Evolutionary conservation across 2,888 invertebrate genomes (phyloP).

Genomic region (Byasa hedistus): DNA sequence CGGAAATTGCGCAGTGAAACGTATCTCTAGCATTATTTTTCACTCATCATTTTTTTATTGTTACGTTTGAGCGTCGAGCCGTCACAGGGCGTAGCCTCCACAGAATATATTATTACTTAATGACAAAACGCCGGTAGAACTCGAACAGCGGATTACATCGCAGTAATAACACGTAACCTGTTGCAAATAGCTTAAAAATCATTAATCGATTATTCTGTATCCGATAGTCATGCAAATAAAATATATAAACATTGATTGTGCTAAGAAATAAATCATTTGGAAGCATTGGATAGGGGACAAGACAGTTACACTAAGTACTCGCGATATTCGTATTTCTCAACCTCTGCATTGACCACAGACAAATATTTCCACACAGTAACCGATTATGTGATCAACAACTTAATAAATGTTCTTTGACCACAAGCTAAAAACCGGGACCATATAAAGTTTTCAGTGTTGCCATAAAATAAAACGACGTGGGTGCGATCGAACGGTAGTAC

Average conservation of each 20-base stretch:
- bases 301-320: slow-evolving; percentile 64
- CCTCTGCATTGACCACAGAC: slow-evolving; percentile 54
- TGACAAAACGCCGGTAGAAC: too few species aligned
- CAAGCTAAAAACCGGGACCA: background rate
- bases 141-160: too few species aligned
- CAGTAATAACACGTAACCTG: slow-evolving; percentile 3
- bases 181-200: slow-evolving; percentile 15
- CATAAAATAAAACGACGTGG: slow-evolving; percentile 41
- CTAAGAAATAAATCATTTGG: slow-evolving; percentile 53
- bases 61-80: too few species aligned
- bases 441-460: slow-evolving; percentile 40
- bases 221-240: slow-evolving; percentile 20
- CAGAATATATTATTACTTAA: too few species aligned
- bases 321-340: slow-evolving; percentile 49
- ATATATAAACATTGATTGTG: slow-evolving; percentile 53
- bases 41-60: too few species aligned
- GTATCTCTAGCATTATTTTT: too few species aligned
- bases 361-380: slow-evolving; percentile 34
- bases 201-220: slow-evolving; percentile 8
- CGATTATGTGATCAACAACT: too few species aligned
- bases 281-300: slow-evolving; percentile 42
- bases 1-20: too few species aligned
- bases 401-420: too few species aligned
- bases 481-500: slow-evolving; percentile 42
- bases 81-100: too few species aligned